phyloP scores from a whole-genome alignment of 92 coral and sea anemone genomes.

The Meandrina meandrites region DNA sequence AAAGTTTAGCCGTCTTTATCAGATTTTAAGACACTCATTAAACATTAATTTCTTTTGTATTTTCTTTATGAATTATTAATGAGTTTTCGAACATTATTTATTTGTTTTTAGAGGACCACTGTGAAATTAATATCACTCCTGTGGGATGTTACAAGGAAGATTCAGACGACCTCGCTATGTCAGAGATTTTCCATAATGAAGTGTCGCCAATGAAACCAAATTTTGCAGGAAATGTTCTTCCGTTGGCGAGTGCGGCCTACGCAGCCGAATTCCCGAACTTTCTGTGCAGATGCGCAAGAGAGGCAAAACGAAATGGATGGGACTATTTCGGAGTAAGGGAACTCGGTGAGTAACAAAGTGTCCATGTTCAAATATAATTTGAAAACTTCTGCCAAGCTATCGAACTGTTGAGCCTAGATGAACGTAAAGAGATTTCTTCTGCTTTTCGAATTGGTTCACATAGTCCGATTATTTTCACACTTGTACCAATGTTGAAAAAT shows the following conservation, averaged over 20 bases:
- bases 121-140: constrained; percentile 50
- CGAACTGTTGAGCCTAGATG: too few relatives aligned
- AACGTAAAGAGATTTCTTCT: too few relatives aligned
- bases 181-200: constrained; percentile 40
- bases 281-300: constrained; percentile 62
- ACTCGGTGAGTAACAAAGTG: constrained; percentile 38
- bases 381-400: too few relatives aligned
- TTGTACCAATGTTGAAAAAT: too few relatives aligned
- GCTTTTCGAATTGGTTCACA: not conserved
- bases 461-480: not conserved
- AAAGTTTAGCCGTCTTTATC: too few relatives aligned
- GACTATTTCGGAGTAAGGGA: constrained; percentile 60
- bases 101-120: constrained; percentile 5
- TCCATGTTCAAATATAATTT: too few relatives aligned
- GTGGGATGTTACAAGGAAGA: constrained; percentile 58
- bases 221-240: constrained; percentile 42
- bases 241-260: constrained; percentile 16
- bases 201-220: constrained; percentile 10
- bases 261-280: constrained; percentile 41
- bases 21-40: too few relatives aligned
- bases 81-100: too few relatives aligned
- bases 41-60: too few relatives aligned
- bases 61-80: not conserved
- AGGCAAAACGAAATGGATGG: constrained; percentile 35
- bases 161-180: constrained; percentile 26